phyloP scores from a whole-genome alignment of 1,140 invertebrate genomes.

The Hypsibius dujardini region DNA sequence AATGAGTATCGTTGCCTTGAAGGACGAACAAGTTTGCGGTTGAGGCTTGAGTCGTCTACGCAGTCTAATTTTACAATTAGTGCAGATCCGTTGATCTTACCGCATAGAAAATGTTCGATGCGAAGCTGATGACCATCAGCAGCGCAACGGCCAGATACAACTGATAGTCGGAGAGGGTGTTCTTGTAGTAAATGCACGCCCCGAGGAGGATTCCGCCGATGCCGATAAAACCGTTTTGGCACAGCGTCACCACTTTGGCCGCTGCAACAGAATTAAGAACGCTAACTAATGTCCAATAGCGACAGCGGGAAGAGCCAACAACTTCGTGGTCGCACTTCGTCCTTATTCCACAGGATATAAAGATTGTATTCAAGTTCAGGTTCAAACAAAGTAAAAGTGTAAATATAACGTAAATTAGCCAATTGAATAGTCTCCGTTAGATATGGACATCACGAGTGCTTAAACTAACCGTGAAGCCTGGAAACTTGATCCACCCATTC shows the following conservation, averaged over 20 bases:
- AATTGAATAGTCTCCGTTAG: background rate
- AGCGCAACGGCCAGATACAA: background rate
- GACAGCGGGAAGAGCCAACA: background rate
- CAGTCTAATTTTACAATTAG: background rate
- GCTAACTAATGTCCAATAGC: background rate
- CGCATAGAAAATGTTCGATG: background rate
- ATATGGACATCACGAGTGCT: no score
- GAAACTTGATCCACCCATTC: background rate
- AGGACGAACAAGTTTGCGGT: background rate
- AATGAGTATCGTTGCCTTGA: background rate
- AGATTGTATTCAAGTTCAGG: no score
- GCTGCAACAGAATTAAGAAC: constrained; percentile 4
- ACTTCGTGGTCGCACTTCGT: background rate
- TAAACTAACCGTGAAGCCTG: background rate
- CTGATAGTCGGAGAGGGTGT: background rate
- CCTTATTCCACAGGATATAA: no score
- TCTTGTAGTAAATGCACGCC: background rate
- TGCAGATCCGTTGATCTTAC: constrained; percentile 5
- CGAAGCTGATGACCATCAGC: background rate
- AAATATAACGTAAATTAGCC: background rate
- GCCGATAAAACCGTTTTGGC: background rate
- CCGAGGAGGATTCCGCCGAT: background rate
- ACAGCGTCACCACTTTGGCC: background rate
- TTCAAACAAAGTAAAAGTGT: background rate
- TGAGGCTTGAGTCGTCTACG: background rate